A percentile compares a stretch with the other conserved stretches of the same genome.
These are phyloP conservation scores for Gisinianus flammeolus DNA, from an alignment of 2,888 invertebrate species.

Conservation along the genomic window DNA sequence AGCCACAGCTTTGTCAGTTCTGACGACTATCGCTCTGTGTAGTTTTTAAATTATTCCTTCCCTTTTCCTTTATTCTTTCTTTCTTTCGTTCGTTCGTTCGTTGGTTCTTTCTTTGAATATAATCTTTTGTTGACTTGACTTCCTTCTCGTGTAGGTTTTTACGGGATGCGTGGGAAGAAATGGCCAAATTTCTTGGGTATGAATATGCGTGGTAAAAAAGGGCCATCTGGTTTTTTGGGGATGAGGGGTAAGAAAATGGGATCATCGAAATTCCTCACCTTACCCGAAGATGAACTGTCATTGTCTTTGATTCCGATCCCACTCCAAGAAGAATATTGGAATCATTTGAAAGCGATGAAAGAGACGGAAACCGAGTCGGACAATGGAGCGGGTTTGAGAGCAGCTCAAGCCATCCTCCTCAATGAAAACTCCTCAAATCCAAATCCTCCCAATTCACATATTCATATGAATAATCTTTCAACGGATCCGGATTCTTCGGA, in stretches of 20 bases:
- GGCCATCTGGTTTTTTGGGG: constrained; percentile 57
- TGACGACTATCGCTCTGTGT: too few species aligned
- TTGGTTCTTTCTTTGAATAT: too few species aligned
- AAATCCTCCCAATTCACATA: neutral
- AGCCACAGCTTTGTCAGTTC: too few species aligned
- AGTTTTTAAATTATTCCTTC: too few species aligned
- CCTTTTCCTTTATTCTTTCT: neutral
- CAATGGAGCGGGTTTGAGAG: neutral
- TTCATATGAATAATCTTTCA: neutral
- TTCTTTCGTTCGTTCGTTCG: neutral
- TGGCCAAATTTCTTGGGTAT: constrained; percentile 56
- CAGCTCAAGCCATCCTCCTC: neutral
- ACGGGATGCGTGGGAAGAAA: constrained; percentile 58
- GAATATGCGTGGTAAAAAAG: constrained; percentile 56
- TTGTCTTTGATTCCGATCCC: neutral
- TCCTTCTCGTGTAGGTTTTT: too few species aligned
- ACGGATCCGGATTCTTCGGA: neutral
- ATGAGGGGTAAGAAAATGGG: constrained; percentile 57
- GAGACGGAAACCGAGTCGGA: neutral
- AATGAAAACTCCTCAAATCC: neutral
- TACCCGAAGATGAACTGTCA: neutral
- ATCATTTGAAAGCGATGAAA: constrained; percentile 10
- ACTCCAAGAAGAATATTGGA: constrained; percentile 14
- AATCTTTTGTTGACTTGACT: too few species aligned
- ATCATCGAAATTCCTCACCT: neutral